phyloP scores from a whole-genome alignment of 37 sponge, comb jelly and placozoan genomes.

The Ianthella basta region DNA sequence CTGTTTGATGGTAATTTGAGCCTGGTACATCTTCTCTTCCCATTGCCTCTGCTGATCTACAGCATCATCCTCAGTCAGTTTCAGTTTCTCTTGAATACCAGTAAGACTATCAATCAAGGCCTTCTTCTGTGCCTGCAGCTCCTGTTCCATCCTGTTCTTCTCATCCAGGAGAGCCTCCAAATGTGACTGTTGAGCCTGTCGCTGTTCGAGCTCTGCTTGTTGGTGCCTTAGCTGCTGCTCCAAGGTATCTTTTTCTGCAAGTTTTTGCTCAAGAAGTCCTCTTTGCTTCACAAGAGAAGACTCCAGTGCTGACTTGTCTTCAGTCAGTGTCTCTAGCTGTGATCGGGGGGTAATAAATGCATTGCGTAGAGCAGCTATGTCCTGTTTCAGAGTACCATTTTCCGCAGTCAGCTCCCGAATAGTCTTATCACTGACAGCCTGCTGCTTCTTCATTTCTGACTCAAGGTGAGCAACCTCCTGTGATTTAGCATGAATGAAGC shows the following conservation, averaged over 20 bases:
- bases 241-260: slow-evolving; percentile 50
- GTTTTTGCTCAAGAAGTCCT: slow-evolving; percentile 51
- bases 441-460: slow-evolving; percentile 8
- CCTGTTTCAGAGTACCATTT: slow-evolving; percentile 5
- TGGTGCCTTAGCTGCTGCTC: slow-evolving; percentile 62
- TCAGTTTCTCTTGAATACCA: slow-evolving; percentile 52
- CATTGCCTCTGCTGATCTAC: background rate
- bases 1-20: background rate
- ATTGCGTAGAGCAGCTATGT: background rate
- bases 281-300: slow-evolving; percentile 44
- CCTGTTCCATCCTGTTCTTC: slow-evolving; percentile 73
- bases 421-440: slow-evolving; percentile 1
- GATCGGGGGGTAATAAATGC: background rate
- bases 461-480: background rate
- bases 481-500: background rate
- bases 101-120: slow-evolving; percentile 47
- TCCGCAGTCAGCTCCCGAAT: background rate
- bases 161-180: slow-evolving; percentile 73
- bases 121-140: slow-evolving; percentile 63
- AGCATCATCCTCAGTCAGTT: slow-evolving; percentile 15
- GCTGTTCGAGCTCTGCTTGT: slow-evolving; percentile 57
- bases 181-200: slow-evolving; percentile 55
- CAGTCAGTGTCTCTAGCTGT: background rate
- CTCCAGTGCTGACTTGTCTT: slow-evolving; percentile 46
- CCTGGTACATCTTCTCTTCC: background rate